Evolutionary conservation across 2,888 invertebrate genomes (phyloP).

Genomic region (Oxystoma pomonae): DNA sequence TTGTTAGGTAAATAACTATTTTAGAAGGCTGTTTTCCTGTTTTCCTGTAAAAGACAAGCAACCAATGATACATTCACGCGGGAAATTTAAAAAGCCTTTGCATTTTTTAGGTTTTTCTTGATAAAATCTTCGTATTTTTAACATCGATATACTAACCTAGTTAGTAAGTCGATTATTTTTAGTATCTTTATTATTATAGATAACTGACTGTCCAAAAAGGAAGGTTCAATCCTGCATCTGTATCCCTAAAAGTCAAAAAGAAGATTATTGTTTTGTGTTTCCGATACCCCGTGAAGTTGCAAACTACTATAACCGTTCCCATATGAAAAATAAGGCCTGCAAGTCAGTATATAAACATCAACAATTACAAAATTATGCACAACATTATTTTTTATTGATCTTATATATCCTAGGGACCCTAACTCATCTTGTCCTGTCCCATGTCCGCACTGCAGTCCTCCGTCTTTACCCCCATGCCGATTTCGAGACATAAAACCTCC

Average conservation of each 20-base stretch:
- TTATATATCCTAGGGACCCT: not conserved
- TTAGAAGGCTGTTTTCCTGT: too few species aligned
- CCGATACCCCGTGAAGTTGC: conserved; percentile 40
- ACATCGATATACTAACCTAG: too few species aligned
- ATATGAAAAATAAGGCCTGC: conserved; percentile 24
- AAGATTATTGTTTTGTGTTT: conserved; percentile 26
- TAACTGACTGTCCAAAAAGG: too few species aligned
- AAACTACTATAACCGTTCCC: conserved; percentile 41
- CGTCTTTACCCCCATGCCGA: not conserved
- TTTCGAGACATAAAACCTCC: not conserved
- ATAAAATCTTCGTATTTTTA: too few species aligned
- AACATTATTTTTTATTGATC: too few species aligned
- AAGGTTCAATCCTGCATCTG: conserved; percentile 32
- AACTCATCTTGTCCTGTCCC: not conserved
- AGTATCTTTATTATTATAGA: too few species aligned
- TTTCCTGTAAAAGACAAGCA: too few species aligned
- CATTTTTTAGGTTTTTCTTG: too few species aligned
- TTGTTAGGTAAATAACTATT: too few species aligned
- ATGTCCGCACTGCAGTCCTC: not conserved
- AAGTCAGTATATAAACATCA: not conserved
- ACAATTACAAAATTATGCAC: not conserved
- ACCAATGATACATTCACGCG: too few species aligned
- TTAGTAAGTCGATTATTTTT: too few species aligned
- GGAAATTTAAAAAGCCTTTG: too few species aligned
- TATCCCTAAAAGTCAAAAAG: conserved; percentile 20